Conservation (phyloP, 1,140 invertebrate species). For the Drosophila baimaii region DNA sequence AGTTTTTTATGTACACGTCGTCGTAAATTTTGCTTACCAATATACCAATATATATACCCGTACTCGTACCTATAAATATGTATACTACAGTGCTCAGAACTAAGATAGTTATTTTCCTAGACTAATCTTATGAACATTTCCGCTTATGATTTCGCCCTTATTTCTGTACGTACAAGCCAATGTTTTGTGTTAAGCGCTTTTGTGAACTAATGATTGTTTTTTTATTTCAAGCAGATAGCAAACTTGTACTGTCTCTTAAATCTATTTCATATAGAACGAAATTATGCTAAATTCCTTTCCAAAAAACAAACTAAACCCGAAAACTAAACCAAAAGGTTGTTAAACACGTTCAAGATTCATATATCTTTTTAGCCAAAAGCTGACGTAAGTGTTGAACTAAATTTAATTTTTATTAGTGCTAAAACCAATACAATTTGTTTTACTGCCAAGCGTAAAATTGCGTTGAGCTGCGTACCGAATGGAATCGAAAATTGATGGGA, state of each 20-base stretch:
- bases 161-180: constrained; percentile 48
- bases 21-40: constrained; percentile 70
- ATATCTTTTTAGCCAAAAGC: constrained; percentile 65
- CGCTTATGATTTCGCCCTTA: constrained; percentile 36
- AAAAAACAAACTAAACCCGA: constrained; percentile 40
- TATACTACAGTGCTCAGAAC: constrained; percentile 46
- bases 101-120: constrained; percentile 52
- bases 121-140: constrained; percentile 31
- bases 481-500: constrained; percentile 30
- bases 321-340: constrained; percentile 26
- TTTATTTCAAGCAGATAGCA: constrained; percentile 70
- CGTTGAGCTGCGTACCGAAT: constrained; percentile 48
- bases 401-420: constrained; percentile 74
- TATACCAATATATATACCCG: constrained; percentile 18
- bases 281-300: constrained; percentile 78
- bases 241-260: constrained; percentile 51
- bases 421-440: constrained; percentile 60
- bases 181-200: constrained; percentile 63
- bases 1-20: constrained; percentile 84
- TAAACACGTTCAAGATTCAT: constrained; percentile 44
- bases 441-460: constrained; percentile 70
- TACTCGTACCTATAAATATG: constrained; percentile 59
- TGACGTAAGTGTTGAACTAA: constrained; percentile 83
- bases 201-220: constrained; percentile 56
- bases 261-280: constrained; percentile 83